Evolutionary conservation across 23 tunicate species (phyloP).

Genomic region (Phallusia fumigata): DNA sequence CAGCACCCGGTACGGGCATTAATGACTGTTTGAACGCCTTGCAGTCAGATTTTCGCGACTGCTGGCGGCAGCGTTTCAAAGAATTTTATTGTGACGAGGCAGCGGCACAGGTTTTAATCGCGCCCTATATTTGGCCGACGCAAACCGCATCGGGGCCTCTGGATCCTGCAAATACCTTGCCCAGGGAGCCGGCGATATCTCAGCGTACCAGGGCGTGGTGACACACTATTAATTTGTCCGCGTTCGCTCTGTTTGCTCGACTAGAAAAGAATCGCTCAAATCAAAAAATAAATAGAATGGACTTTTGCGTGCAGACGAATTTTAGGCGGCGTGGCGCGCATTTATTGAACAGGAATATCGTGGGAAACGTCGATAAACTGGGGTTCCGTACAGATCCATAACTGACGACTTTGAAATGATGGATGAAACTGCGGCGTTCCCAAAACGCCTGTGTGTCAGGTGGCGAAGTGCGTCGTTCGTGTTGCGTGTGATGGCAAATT

Average conservation of each 20-base stretch:
- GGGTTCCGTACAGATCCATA: neutral
- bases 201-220: neutral
- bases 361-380: neutral
- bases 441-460: neutral
- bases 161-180: neutral
- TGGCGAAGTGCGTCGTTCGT: no score
- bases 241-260: neutral
- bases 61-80: neutral
- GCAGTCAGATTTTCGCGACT: neutral
- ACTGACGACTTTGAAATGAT: neutral
- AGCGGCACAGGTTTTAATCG: conserved; percentile 6
- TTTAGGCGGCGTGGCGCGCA: neutral
- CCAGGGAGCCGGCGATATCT: neutral
- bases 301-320: neutral
- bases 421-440: neutral
- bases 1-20: neutral
- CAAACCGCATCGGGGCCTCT: neutral
- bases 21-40: neutral
- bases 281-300: no score
- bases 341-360: neutral
- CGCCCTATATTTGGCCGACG: conserved; percentile 8
- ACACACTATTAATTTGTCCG: neutral
- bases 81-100: neutral
- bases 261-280: neutral
- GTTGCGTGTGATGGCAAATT: neutral